phyloP scores from a whole-genome alignment of 2,888 invertebrate species.

The Nomada ruficornis region DNA sequence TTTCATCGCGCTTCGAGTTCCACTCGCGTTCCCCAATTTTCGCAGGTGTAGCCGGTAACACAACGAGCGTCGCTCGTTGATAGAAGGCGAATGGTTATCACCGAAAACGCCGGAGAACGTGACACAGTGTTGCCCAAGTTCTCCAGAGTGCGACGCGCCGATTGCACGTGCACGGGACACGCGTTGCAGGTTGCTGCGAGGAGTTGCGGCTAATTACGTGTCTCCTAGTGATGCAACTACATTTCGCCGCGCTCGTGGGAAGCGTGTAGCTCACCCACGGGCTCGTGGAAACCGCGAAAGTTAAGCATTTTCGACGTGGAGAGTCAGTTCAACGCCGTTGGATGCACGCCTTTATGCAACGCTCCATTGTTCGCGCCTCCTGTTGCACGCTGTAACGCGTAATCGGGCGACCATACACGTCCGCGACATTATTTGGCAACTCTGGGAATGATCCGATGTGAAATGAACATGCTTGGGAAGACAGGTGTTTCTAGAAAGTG shows the following conservation, averaged over 20 bases:
- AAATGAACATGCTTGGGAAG: not conserved
- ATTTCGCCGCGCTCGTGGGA: slow-evolving; percentile 50
- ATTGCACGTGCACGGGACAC: slow-evolving; percentile 23
- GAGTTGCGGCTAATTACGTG: slow-evolving; percentile 28
- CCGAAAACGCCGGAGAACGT: not conserved
- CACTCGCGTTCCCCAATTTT: too few species aligned
- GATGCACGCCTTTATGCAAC: slow-evolving; percentile 64
- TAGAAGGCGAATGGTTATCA: too few species aligned
- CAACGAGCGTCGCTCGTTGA: too few species aligned
- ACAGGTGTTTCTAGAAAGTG: not conserved
- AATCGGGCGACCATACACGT: not conserved
- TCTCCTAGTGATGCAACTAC: slow-evolving; percentile 42
- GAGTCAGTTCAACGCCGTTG: slow-evolving; percentile 37
- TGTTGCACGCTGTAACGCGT: slow-evolving; percentile 25
- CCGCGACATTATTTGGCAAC: not conserved
- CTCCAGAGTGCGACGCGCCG: not conserved
- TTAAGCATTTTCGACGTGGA: slow-evolving; percentile 52
- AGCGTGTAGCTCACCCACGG: slow-evolving; percentile 21
- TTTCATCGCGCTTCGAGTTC: too few species aligned
- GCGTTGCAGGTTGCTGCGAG: slow-evolving; percentile 22
- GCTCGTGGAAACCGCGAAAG: slow-evolving; percentile 60
- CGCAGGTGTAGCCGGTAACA: too few species aligned
- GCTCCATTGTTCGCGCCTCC: slow-evolving; percentile 50
- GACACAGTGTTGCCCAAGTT: not conserved
- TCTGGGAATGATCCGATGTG: too few species aligned